Evolutionary conservation across 1,140 invertebrate genomes (phyloP).

Genomic region (Ephestia elutella): DNA sequence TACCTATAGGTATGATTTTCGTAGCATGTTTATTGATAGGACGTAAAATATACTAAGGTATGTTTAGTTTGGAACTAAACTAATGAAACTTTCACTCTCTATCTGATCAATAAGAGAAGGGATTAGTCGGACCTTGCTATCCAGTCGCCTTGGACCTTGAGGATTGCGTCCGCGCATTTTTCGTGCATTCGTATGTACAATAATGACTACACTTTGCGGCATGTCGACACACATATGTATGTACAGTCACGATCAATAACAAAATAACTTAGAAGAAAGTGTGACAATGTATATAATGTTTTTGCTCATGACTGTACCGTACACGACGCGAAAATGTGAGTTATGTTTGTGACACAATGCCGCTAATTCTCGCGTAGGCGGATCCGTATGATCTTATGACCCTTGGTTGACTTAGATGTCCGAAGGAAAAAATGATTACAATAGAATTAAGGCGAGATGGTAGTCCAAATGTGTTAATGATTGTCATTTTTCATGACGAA

Average conservation of each 20-base stretch:
- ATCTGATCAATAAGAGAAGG: conserved; percentile 48
- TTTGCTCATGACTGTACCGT: no score
- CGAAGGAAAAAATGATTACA: conserved; percentile 21
- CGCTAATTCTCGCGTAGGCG: neutral
- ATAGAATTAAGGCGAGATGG: no score
- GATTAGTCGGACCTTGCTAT: conserved; percentile 59
- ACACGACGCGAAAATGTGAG: no score
- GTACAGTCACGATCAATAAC: neutral
- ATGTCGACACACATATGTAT: conserved; percentile 21
- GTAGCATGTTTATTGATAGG: conserved; percentile 4
- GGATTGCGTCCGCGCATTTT: conserved; percentile 30
- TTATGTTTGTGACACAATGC: neutral
- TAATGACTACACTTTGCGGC: conserved; percentile 17
- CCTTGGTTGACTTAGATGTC: neutral
- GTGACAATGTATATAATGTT: no score
- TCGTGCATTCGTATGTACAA: neutral
- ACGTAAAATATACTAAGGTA: neutral
- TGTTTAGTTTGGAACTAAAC: neutral
- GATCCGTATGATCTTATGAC: neutral
- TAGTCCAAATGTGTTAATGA: no score
- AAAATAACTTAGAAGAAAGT: no score
- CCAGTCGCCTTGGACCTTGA: conserved; percentile 61
- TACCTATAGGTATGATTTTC: no score
- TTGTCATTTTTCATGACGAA: no score
- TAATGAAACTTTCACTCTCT: conserved; percentile 49